Base-by-base conservation (phyloP, 1,140 invertebrate genomes). In the Pinna nobilis region DNA sequence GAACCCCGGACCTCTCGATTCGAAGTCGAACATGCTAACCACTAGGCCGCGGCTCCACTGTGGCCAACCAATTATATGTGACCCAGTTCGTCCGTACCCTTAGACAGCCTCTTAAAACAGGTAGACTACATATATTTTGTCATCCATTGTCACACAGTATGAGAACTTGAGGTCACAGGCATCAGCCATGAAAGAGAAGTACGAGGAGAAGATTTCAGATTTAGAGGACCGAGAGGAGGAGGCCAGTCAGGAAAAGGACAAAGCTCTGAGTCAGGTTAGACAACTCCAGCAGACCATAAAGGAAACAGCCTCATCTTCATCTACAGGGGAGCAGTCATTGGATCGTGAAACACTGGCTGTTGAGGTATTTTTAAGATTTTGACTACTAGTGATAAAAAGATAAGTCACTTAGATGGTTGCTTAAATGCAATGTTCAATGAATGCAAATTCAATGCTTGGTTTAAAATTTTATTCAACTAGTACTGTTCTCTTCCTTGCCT, bases 141-240 rank as follows among this genome's bases (percentile, higher is more conserved):
- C 11, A 30, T 30, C 7, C 37, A 33, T 79, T 33, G n/a, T n/a
- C n/a, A n/a, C n/a, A 49, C 76, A 88, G 85, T 88, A 87, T 80
- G 86, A 88, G 20, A 80, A 81, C 50, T 70, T 88, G 11, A 70
- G 82, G 47, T 55, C 47, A 18, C 86, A 88, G 60, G 87, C 86
- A 0, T 70, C 75, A 0, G 59, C 74, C 13, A 86, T 88, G 86
- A 89, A 87, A 53, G 83, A 87, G 33, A 76, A 76, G 41, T 89
- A 88, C 71, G 87, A 88, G 60, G 78, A 82, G 9, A 75, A 80
- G 32, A 86, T 89, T 32, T 66, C 74, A 49, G 86, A 88, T 39
- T 61, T 89, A 53, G 83, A 86, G 50, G 74, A 79, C 33, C 82
- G 85, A 53, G 68, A 63, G 30, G 82, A 84, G n/a, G 47, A 74